These are phyloP conservation scores for Halesus radiatus DNA, from an alignment of 1,140 invertebrate genomes.

Conservation along the genomic window DNA sequence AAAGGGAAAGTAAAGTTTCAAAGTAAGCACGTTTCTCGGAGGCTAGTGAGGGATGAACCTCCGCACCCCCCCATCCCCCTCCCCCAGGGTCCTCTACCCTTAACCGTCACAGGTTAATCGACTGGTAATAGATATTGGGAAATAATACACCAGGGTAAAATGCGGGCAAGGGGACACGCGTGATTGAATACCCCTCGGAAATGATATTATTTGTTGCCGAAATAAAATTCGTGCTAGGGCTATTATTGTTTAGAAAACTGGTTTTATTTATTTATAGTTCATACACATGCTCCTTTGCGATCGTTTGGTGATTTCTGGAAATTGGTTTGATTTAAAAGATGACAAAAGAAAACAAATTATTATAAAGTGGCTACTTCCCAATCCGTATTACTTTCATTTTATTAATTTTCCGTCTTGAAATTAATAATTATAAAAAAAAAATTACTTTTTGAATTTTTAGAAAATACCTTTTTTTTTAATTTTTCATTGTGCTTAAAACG, in stretches of 20 bases:
- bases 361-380: too few species aligned
- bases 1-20: not conserved
- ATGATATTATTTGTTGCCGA: conserved; percentile 4
- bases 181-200: conserved; percentile 16
- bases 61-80: conserved; percentile 1
- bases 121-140: conserved; percentile 45
- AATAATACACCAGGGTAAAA: conserved; percentile 24
- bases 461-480: too few species aligned
- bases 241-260: not conserved
- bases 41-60: not conserved
- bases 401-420: too few species aligned
- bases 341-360: too few species aligned
- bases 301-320: too few species aligned
- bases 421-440: too few species aligned
- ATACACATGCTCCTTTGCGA: too few species aligned
- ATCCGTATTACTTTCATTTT: too few species aligned
- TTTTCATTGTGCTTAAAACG: too few species aligned
- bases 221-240: not conserved
- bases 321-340: too few species aligned
- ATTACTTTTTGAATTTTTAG: too few species aligned
- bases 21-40: not conserved
- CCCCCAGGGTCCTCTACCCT: not conserved
- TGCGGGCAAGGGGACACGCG: conserved; percentile 4
- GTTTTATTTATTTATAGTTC: too few species aligned
- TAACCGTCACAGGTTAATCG: conserved; percentile 43